Percentiles rank a stretch among this genome's conserved stretches.
These are phyloP conservation scores for Scaptomyza cyrtandrae DNA, from an alignment of 2,888 invertebrate genomes.

Conservation along the genomic window DNA sequence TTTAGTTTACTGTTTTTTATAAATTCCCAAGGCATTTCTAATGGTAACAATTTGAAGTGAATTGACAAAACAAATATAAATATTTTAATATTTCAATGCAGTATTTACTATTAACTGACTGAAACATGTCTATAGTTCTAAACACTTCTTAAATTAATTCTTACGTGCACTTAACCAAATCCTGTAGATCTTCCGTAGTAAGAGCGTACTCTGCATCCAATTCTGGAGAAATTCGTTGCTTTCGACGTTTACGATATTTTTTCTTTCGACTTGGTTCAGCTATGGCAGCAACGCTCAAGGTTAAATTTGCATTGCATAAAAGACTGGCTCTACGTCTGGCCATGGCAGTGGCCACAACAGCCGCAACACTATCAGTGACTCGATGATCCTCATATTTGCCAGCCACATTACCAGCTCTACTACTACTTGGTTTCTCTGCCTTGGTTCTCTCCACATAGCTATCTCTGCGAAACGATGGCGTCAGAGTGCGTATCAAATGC, in stretches of 20 bases:
- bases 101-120: too few relatives aligned
- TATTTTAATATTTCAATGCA: neutral
- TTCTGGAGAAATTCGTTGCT: slow-evolving; percentile 10
- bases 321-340: slow-evolving; percentile 37
- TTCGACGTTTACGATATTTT: slow-evolving; percentile 32
- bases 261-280: slow-evolving; percentile 24
- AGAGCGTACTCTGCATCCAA: slow-evolving; percentile 74
- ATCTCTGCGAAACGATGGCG: slow-evolving; percentile 79
- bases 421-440: slow-evolving; percentile 43
- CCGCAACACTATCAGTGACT: slow-evolving; percentile 28
- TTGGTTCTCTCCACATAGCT: slow-evolving; percentile 78
- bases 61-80: too few relatives aligned
- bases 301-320: slow-evolving; percentile 48
- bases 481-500: slow-evolving; percentile 74
- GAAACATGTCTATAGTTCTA: too few relatives aligned
- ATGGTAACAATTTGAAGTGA: too few relatives aligned
- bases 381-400: slow-evolving; percentile 48
- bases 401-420: slow-evolving; percentile 20
- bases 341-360: slow-evolving; percentile 27
- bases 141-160: slow-evolving; percentile 20
- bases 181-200: slow-evolving; percentile 76
- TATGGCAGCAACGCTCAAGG: slow-evolving; percentile 14
- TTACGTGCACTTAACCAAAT: slow-evolving; percentile 84
- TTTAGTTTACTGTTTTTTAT: neutral
- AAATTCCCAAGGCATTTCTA: too few relatives aligned